Evolutionary conservation across 2,888 invertebrate genomes (phyloP), one percentile per base, ranked within the genome.

Genomic region (Clusia tigrina): DNA sequence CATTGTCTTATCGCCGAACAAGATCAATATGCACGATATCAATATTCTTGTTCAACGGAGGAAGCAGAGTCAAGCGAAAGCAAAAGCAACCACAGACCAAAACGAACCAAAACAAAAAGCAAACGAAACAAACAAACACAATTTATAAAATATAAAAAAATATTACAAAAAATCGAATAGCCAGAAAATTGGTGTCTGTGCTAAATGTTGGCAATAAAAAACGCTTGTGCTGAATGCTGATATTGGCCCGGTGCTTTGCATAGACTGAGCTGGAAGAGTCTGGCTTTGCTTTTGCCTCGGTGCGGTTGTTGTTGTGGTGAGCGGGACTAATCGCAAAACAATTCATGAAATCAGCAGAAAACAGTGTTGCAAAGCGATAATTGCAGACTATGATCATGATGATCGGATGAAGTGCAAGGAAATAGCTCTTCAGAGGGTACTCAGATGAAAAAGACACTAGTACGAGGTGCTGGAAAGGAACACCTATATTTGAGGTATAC

Each of bases 1-100:
- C 77, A 62, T 32, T 67, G 76, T 72, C 78, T 82, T 82, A 82
- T 82, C 82, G 75, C 65, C 71, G 72, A 80, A 81, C 81, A 81
- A 82, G 81, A 82, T 82, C 82, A 80, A 81, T 81, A 81, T 80
- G 80, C 82, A 82, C 82, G 82, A 82, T 82, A 82, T 82, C 81
- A 82, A 82, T 81, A 79, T 75, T 77, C 78, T 77, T 71, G 63
- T 68, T 66, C 66, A 59, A 60, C 54, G 61, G 62, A 60, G 48
- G 12, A 54, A n/a, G 10, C 9, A 23, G 2, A n/a, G 25, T 12
- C 15, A 58, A 17, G 22, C 6, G 67, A 60, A 56, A 66, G 67
- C 64, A 67, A 37, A 65, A 56, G 51, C 65, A 63, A 56, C n/a
- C n/a, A n/a, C n/a, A n/a, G n/a, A n/a, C n/a, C n/a, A n/a, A n/a